Percentiles rank a stretch among this genome's conserved stretches.
Conservation (phyloP, 2,113 vertebrate species). For the Oncorhynchus tshawytscha region DNA sequence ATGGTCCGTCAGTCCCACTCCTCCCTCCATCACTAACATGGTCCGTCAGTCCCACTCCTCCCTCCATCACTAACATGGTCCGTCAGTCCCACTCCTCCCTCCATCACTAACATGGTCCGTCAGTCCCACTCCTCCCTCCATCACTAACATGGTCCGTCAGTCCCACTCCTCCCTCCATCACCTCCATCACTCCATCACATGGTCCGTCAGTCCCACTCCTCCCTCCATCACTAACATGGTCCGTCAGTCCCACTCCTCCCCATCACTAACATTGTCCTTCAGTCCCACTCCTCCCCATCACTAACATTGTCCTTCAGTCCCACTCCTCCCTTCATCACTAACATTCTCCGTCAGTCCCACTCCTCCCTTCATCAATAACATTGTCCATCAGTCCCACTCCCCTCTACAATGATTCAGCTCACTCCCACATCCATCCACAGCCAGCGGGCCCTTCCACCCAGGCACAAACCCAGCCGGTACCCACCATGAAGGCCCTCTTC, state of each 20-base stretch:
- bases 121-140: too few species aligned
- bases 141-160: too few species aligned
- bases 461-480: constrained; percentile 1
- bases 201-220: too few species aligned
- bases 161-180: too few species aligned
- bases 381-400: neutral
- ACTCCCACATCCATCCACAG: too few species aligned
- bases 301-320: neutral
- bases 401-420: neutral
- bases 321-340: neutral
- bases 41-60: neutral
- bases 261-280: neutral
- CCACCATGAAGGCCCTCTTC: constrained; percentile 95
- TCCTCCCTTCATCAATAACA: neutral
- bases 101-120: too few species aligned
- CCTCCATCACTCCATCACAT: too few species aligned
- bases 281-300: neutral
- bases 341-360: too few species aligned
- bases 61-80: too few species aligned
- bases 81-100: too few species aligned
- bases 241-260: too few species aligned
- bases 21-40: too few species aligned
- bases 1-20: neutral
- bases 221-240: neutral
- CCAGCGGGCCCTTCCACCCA: neutral